These are phyloP conservation scores for Zophobas atratus DNA, from an alignment of 1,140 invertebrate species.

Conservation along the genomic window DNA sequence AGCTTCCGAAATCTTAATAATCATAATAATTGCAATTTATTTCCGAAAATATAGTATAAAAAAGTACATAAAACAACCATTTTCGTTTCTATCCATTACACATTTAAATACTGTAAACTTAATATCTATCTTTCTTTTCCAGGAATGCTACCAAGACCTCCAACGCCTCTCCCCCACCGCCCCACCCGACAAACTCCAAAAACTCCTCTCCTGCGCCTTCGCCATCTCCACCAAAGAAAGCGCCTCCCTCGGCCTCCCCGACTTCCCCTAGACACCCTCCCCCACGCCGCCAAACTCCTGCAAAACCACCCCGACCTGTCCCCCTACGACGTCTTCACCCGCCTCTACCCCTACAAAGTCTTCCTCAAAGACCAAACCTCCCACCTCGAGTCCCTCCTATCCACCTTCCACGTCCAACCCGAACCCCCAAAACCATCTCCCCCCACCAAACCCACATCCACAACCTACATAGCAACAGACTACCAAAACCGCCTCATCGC, in stretches of 20 bases:
- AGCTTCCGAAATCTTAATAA: too few species aligned
- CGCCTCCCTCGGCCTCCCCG: constrained; percentile 81
- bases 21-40: too few species aligned
- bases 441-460: constrained; percentile 70
- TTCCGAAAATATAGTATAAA: too few species aligned
- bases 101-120: too few species aligned
- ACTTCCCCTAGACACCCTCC: constrained; percentile 91
- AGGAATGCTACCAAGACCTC: constrained; percentile 67
- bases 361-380: constrained; percentile 82
- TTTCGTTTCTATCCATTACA: too few species aligned
- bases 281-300: constrained; percentile 79
- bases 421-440: constrained; percentile 70
- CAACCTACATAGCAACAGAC: constrained; percentile 77
- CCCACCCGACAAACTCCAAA: constrained; percentile 74
- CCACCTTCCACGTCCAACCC: constrained; percentile 46
- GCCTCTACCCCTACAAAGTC: constrained; percentile 87
- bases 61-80: too few species aligned
- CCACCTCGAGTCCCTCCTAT: constrained; percentile 57
- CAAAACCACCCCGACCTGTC: constrained; percentile 78
- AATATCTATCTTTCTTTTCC: constrained; percentile 45
- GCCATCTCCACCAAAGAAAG: constrained; percentile 83
- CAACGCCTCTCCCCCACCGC: constrained; percentile 73
- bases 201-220: constrained; percentile 82
- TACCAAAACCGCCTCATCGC: constrained; percentile 88
- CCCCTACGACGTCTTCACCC: constrained; percentile 78